Evolutionary conservation across 2,797 vertebrate species (phyloP), one percentile per base, ranked within the genome.

Genomic region (Myripristis murdjan): DNA sequence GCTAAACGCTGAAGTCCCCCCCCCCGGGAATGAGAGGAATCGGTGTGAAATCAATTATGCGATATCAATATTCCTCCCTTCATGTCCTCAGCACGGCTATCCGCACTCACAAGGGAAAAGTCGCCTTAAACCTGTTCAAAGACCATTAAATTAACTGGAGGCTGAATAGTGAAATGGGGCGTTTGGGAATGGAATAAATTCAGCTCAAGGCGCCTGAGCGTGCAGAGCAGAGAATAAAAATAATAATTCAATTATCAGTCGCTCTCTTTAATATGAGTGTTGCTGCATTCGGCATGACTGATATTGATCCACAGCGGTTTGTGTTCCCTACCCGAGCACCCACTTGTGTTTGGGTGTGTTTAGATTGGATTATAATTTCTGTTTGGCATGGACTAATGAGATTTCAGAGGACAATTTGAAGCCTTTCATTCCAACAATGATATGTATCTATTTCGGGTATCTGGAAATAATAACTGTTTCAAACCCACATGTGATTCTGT

Each of bases 81-180:
- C 33, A 18, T 49, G 62, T 73, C 64, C n/a, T 62, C 35, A n/a
- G 54, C 41, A 14, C 70, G 28, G 57, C 58, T 28, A 14, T 55
- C 65, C 64, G 58, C 79, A 76, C 68, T 85, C 86, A 64, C 46
- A 48, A 57, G 64, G 70, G 68, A 82, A 70, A 54, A 51, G 58
- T 55, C 58, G 41, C 66, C 74, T 84, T 61, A 80, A 85, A 77
- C 66, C 64, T 88, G 85, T 57, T 85, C 84, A 86, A 58, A 74
- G 66, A 84, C 55, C 81, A 89, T 86, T 86, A 83, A 85, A 90
- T 91, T 85, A 84, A 82, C 72, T 65, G 73, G 15, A 68, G 85
- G 73, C 81, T 75, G 66, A 87, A 77, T 22, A 26, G 87, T 60
- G 65, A 87, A 85, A 89, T 69, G 70, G 61, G 58, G 23, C 57